Base-by-base conservation (phyloP, 2,797 vertebrate genomes). In the Esox masquinongy region DNA sequence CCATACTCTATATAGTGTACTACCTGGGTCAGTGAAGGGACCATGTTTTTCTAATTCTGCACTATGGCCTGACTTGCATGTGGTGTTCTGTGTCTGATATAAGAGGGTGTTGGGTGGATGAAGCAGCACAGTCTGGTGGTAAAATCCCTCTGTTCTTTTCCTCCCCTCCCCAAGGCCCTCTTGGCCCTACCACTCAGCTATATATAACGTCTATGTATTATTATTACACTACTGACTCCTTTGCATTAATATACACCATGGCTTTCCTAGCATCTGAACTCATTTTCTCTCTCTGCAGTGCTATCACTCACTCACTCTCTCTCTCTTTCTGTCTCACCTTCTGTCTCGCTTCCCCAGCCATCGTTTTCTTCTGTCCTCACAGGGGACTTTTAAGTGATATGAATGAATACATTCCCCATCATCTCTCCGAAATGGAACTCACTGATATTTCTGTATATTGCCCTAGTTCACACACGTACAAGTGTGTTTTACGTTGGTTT, bases 361-460 rank as follows among this genome's bases (percentile, higher is more conserved):
- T 80, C 80, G 88, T 89, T 90, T 87, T 51, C 83, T 81, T 17
- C 82, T 68, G 72, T 81, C 80, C 84, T 85, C 87, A 39, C 16
- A 83, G 83, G 90, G 87, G 76, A 83, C 80, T 83, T 87, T 82
- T 83, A 86, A 89, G 76, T 81, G 84, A 86, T 86, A 87, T 83
- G 82, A 90, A 86, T 75, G 73, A 87, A 79, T 86, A 73, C 79
- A 80, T 85, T 85, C 79, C 77, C 85, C 22, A 68, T 74, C 74
- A 80, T 72, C 79, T 82, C 74, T 83, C 85, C 70, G 81, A 61
- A 72, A 75, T 79, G 49, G 77, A 76, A 84, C 83, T 83, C 51
- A 83, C 31, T 70, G 26, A 68, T 77, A 26, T 83, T 22, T 9
- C 39, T 43, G 39, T 43, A 43, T 43, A 6, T 9, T 43, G 39